Evolutionary conservation across 2,888 invertebrate species (phyloP), one percentile per base, ranked within the genome.

Genomic region (Ctenicera cuprea): DNA sequence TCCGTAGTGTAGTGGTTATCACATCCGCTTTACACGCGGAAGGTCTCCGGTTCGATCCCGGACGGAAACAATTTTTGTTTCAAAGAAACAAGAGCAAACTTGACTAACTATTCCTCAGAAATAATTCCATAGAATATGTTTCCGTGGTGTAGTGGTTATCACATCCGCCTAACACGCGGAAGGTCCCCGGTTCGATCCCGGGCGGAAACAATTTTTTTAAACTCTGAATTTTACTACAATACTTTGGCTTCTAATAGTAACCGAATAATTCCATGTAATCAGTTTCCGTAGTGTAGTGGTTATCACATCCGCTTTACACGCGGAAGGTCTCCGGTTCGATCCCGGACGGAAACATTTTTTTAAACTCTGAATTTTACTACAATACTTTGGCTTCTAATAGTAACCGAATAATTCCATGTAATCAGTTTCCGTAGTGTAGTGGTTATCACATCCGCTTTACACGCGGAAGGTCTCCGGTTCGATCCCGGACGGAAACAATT

Each of bases 281-380:
- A 50, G 93, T 93, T 93, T 93, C 92, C 93, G 93, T 94, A 93
- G 93, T 94, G 94, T 94, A 94, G 94, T 92, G 94, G 94, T 94
- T 94, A 94, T 94, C 94, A 94, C 94, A 93, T 94, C 94, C 93
- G 94, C 94, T 93, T 94, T 93, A 94, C 94, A 94, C 94, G 94
- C 94, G 93, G 93, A 94, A 94, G 94, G 94, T 91, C 94, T 93
- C 94, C 93, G 93, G 94, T 94, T 94, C 93, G 93, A 94, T 92
- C 93, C 93, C 68, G 68, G 68, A 61, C 68, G 68, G 68, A 68
- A 68, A 68, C 68, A 68, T 16, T 14, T 26, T 20, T 52, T 38
- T 38, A 38, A 38, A 38, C 2, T 1, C 11, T 9, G 9, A 38
- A 38, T 38, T 38, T 12, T 7, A 33, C 33, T 7, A 4, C 4